Base-by-base conservation (phyloP, 2,113 vertebrate species). In the Atractosteus spatula region DNA sequence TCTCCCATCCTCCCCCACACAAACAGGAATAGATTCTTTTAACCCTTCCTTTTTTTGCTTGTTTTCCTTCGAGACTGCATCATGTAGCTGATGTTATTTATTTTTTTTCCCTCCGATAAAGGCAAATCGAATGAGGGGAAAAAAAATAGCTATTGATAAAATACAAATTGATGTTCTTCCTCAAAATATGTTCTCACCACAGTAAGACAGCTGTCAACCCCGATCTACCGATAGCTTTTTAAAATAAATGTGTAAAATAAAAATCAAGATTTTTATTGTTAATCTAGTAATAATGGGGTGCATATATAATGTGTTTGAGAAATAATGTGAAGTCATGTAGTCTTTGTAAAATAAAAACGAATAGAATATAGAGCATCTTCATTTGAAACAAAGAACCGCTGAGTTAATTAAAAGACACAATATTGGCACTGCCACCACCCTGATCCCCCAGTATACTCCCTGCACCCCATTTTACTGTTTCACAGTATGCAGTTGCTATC, bases 1-100 rank as follows among this genome's bases (percentile, higher is more conserved):
- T 87, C 88, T 86, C 86, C 85, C 78, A 82, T 87, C 89, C 93
- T 93, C 89, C 95, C 92, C 92, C 92, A 91, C 92, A 86, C 87
- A 84, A 83, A 88, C 81, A 89, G 85, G 87, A 93, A 92, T 84
- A 90, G 85, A 88, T 90, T 91, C 74, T 62, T 93, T 92, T 89
- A 94, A 92, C 93, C 94, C 93, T 93, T 93, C 92, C 89, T 76
- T 79, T 80, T 80, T 85, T 77, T 80, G 74, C 89, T 77, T 16
- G 61, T 55, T 72, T 74, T 17, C 42, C 57, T 10, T 70, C 59
- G 51, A 29, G 70, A 71, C 56, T 73, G 17, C 29, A 29, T 29
- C 29, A 29, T 29, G 29, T 29, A 29, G 29, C 29, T 29, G 29
- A 29, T 29, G 29, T 29, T 29, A 29, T 29, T 29, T 29, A 29